Evolutionary conservation across 2,888 invertebrate genomes (phyloP).

Genomic region (Crocallis elinguaria): DNA sequence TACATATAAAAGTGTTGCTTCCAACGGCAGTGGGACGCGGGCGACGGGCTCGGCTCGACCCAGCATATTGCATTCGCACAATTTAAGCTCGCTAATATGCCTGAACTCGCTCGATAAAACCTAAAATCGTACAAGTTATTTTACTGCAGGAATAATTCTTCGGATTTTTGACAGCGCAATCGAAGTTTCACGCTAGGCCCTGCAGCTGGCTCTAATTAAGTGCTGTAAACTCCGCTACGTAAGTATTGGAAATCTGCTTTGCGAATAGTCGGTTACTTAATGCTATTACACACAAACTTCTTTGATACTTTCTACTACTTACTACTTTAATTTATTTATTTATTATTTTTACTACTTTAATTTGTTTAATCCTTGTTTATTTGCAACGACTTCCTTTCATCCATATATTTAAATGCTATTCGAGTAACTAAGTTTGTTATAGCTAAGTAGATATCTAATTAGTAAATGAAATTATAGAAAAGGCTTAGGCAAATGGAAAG

Average conservation of each 20-base stretch:
- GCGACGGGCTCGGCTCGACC: conserved; percentile 49
- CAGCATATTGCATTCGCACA: conserved; percentile 74
- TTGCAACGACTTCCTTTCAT: no score
- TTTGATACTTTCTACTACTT: conserved; percentile 55
- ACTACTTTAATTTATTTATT: conserved; percentile 48
- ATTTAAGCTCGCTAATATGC: conserved; percentile 81
- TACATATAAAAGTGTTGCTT: conserved; percentile 74
- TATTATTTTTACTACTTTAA: conserved; percentile 49
- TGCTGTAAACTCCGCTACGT: conserved; percentile 67
- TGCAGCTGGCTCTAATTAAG: conserved; percentile 78
- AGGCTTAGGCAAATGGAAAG: no score
- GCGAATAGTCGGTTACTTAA: conserved; percentile 53
- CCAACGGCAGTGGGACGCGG: conserved; percentile 45
- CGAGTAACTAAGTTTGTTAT: no score
- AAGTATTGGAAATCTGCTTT: conserved; percentile 61
- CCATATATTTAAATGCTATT: no score
- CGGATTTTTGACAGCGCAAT: conserved; percentile 84
- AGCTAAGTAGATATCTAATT: no score
- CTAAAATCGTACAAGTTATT: conserved; percentile 83
- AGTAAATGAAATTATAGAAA: no score
- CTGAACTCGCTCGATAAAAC: conserved; percentile 81
- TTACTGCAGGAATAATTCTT: conserved; percentile 81
- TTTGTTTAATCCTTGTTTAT: conserved; percentile 34
- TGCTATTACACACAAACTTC: conserved; percentile 54
- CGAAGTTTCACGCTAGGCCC: conserved; percentile 81